Percentiles rank a stretch among this genome's conserved stretches.
phyloP scores from a whole-genome alignment of 2,888 invertebrate species.

The Spisula subtruncata region DNA sequence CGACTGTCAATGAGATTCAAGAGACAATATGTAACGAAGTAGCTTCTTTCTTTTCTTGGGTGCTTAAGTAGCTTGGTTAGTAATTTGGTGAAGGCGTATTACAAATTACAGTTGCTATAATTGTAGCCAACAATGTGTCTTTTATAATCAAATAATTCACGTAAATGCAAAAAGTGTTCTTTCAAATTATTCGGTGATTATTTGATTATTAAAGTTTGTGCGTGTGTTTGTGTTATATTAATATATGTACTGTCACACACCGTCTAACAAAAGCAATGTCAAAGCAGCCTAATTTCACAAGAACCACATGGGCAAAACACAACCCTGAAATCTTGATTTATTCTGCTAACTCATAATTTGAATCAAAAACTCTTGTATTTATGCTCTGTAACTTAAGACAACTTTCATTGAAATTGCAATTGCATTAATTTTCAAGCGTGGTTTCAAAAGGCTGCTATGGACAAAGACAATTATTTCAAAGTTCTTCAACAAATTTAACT shows the following conservation, averaged over 20 bases:
- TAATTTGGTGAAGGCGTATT: not conserved
- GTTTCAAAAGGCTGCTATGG: not conserved
- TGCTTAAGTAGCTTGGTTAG: not conserved
- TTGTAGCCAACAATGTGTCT: not conserved
- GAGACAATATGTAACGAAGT: no score
- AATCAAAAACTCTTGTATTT: conserved; percentile 9
- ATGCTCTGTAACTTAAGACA: conserved; percentile 22
- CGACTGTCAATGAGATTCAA: no score
- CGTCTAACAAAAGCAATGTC: not conserved
- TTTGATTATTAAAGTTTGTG: not conserved
- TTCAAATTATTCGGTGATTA: not conserved
- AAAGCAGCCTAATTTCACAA: not conserved
- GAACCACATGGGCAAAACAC: not conserved
- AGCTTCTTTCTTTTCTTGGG: not conserved
- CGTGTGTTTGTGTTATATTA: not conserved
- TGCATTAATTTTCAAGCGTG: conserved; percentile 2
- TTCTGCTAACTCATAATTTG: conserved; percentile 13
- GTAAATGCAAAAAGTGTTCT: not conserved
- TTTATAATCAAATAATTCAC: not conserved
- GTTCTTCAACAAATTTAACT: not conserved
- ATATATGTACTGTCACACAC: not conserved
- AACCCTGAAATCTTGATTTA: not conserved
- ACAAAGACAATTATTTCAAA: conserved; percentile 22
- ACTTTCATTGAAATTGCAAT: conserved; percentile 12
- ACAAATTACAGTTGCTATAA: not conserved